A percentile compares a stretch with the other conserved stretches of the same genome.
Evolutionary conservation across 2,113 vertebrate genomes (phyloP).

Genomic region (Aleadryas rufinucha): DNA sequence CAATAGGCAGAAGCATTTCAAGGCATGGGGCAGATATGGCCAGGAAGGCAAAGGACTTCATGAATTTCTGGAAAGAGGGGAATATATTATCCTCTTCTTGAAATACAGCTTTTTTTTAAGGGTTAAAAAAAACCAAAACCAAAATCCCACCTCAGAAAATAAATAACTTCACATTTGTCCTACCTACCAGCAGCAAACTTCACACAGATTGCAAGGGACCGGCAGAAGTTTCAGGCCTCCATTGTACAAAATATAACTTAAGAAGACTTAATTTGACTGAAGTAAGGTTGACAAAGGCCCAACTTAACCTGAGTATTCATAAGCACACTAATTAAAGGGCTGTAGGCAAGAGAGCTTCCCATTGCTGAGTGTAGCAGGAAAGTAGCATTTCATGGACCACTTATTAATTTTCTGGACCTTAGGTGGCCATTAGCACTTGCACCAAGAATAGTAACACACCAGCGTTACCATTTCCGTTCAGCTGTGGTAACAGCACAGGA

Average conservation of each 20-base stretch:
- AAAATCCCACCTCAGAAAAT: background rate
- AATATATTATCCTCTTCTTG: background rate
- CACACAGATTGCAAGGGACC: background rate
- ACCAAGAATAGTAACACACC: background rate
- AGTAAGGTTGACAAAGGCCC: background rate
- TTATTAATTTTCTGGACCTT: background rate
- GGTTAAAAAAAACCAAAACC: background rate
- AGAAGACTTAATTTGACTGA: background rate
- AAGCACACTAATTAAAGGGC: background rate
- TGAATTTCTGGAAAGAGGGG: background rate
- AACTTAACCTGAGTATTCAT: background rate
- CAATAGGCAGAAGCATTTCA: constrained; percentile 19
- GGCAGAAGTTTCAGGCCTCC: background rate
- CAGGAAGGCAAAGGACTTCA: background rate
- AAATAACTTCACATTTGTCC: background rate
- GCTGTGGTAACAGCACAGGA: background rate
- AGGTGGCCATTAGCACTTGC: background rate
- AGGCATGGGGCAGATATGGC: background rate
- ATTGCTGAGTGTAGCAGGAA: background rate
- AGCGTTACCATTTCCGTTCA: background rate
- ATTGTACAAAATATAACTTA: background rate
- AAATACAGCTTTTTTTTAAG: background rate
- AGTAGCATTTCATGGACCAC: background rate
- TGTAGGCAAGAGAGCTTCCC: background rate
- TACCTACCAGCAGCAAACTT: background rate